phyloP scores from a whole-genome alignment of 2,888 invertebrate species.

The Odontocolon sp. region DNA sequence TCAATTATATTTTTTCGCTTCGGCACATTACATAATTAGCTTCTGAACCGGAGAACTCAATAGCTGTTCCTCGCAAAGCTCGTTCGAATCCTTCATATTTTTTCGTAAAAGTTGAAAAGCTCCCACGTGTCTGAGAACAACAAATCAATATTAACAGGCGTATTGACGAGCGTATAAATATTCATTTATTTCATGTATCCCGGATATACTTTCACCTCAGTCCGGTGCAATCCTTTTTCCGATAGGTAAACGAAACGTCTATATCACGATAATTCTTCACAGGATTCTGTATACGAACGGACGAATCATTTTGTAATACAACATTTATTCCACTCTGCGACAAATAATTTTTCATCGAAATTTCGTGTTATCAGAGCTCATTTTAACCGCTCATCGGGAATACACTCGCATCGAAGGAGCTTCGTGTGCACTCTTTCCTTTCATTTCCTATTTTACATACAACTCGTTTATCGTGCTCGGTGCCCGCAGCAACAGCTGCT shows the following conservation, averaged over 20 bases:
- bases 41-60: conserved; percentile 68
- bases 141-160: background rate
- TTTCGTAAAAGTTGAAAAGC: conserved; percentile 70
- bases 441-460: no score
- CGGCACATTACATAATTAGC: conserved; percentile 68
- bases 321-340: no score
- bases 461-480: background rate
- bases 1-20: conserved; percentile 27
- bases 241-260: conserved; percentile 74
- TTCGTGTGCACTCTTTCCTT: no score
- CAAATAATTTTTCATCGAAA: no score
- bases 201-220: conserved; percentile 71
- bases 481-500: conserved; percentile 1
- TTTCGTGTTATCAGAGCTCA: no score
- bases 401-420: no score
- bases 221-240: conserved; percentile 70
- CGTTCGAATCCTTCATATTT: conserved; percentile 72
- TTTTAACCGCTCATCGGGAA: no score
- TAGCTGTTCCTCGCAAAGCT: conserved; percentile 73
- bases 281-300: conserved; percentile 70
- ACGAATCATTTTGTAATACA: no score
- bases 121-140: conserved; percentile 67
- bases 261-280: conserved; percentile 72
- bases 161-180: no score
- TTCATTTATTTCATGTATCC: no score